Conservation (phyloP, 2,797 vertebrate genomes). For the Melopsittacus undulatus region DNA sequence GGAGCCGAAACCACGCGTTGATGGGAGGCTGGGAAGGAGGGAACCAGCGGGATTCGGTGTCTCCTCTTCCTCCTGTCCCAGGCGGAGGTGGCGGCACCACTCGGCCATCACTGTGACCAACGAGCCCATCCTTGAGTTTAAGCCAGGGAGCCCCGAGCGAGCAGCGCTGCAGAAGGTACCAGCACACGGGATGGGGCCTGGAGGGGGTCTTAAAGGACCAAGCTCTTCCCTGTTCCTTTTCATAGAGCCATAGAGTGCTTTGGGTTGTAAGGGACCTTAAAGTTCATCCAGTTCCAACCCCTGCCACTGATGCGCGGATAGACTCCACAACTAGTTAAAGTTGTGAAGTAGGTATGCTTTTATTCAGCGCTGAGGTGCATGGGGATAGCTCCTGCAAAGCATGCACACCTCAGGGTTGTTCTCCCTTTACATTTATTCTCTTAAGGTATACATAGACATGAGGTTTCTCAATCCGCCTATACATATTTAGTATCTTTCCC, state of each 20-base stretch:
- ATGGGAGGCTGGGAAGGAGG: background rate
- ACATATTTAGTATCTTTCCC: too few relatives aligned
- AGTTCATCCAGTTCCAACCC: background rate
- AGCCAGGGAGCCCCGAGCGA: slow-evolving; percentile 83
- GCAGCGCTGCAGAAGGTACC: slow-evolving; percentile 83
- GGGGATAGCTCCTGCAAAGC: too few relatives aligned
- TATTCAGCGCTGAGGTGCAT: too few relatives aligned
- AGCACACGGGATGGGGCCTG: rapidly evolving
- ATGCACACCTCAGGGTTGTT: too few relatives aligned
- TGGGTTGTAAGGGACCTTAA: background rate
- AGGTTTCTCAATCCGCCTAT: too few relatives aligned
- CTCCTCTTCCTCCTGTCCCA: slow-evolving; percentile 12
- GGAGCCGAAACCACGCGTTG: too few relatives aligned
- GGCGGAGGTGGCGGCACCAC: slow-evolving; percentile 77
- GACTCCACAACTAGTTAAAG: too few relatives aligned
- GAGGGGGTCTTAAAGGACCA: background rate
- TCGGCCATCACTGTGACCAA: slow-evolving; percentile 84
- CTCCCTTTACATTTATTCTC: too few relatives aligned
- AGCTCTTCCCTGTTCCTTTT: background rate
- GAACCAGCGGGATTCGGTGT: rapidly evolving
- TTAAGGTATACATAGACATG: too few relatives aligned
- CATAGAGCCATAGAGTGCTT: background rate
- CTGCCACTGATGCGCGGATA: too few relatives aligned
- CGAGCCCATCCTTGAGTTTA: slow-evolving; percentile 88
- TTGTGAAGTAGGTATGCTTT: too few relatives aligned